Evolutionary conservation across 2,113 vertebrate species (phyloP), one percentile per base, ranked within the genome.

Genomic region (Amblyornis subalaris): DNA sequence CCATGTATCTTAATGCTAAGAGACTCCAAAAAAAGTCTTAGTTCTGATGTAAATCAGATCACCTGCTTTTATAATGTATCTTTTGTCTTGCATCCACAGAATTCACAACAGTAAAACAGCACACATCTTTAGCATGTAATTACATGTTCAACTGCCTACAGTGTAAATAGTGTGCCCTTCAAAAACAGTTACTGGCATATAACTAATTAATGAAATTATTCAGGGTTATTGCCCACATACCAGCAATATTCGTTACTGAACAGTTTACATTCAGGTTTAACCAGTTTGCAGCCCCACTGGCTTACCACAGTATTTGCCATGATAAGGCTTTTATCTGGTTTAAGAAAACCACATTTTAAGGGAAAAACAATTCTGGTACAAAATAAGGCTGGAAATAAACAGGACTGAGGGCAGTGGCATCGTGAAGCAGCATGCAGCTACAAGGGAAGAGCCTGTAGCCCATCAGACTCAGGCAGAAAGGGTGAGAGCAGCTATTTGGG

Each of bases 201-300:
- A 91, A 69, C 36, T 90, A 93, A 94, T 76, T 90, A 95, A 96
- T 87, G 17, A 93, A 85, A 92, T 94, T 95, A 94, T 92, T 93
- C 38, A 72, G 38, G 8, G 36, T 54, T 93, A 55, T 78, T 92
- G 82, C 47, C 77, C 36, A 71, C 80, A 67, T 87, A 71, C 48
- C 54, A 85, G 29, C 70, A 90, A n/a, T 78, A 81, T 89, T 96
- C 1, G 1, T 72, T 85, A 78, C 38, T 76, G 65, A 95, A 89
- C 14, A 72, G 31, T 86, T 88, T 95, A 83, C 28, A 64, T 90
- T 89, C 85, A 77, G 16, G 73, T 93, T 93, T 93, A 94, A 93
- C 85, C 66, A 88, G 62, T 89, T 85, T 78, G 69, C 35, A 86
- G 47, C 38, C n/a, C 42, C 0, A 0, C 40, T 94, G 91, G 26